Base-by-base conservation (phyloP, 2,888 invertebrate species). In the Zele albiditarsus region DNA sequence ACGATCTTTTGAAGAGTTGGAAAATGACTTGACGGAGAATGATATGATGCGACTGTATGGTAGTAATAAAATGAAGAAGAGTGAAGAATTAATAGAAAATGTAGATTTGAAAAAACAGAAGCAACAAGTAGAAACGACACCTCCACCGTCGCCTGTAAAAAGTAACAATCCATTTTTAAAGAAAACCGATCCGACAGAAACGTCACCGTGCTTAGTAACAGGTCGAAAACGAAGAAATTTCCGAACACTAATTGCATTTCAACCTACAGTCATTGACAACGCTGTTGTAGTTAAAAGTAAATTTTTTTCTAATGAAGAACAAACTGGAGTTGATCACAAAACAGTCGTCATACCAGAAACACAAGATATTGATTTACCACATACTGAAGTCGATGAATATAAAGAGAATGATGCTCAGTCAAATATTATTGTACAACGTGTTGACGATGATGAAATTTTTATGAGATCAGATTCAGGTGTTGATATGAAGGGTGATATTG, bases 181-280 rank as follows among this genome's bases (percentile, higher is more conserved):
- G 74, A 73, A 74, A 14, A 20, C 65, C 5, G 71, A 76, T 1
- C 46, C 69, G 2, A 76, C 70, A 14, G 82, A 84, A 53, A 80
- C 77, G 33, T 89, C 89, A 14, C 89, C 89, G 12, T 87, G 83
- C 79, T 78, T 88, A 58, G 66, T 88, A 10, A 81, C 79, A 25
- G 81, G 79, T n/a, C 84, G 82, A 73, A 84, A 79, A 74, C 82
- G 82, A n/a, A 71, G 82, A 66, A 82, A 80, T 23, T 74, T 83
- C 10, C 82, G 80, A 57, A 82, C 80, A 74, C 74, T 81, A 31
- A 79, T 77, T 31, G 83, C 82, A 16, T 78, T 86, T 33, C 83
- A 78, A 31, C 82, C 85, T 38, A 89, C 89, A 16, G 82, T 88
- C 25, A 83, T 89, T 68, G 83, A 88, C 71, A 82, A 85, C 33